Evolutionary conservation across 2,888 invertebrate genomes (phyloP), one percentile per base, ranked within the genome.

Genomic region (Brachyptera putata): DNA sequence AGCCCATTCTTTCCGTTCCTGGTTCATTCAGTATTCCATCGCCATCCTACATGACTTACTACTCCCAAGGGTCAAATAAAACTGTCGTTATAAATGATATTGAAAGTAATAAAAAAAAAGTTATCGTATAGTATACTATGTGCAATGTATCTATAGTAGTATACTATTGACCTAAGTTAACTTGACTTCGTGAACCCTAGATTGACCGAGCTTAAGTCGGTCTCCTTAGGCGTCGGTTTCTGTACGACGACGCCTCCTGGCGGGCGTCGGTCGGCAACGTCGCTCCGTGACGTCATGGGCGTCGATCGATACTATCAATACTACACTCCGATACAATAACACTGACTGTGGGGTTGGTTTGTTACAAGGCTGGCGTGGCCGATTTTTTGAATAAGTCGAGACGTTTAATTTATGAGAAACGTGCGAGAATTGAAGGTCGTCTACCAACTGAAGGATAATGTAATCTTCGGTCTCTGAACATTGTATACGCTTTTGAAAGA

Each of bases 151-250:
- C n/a, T n/a, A n/a, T n/a, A n/a, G n/a, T n/a, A n/a, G n/a, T n/a
- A 24, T 46, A 46, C 46, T 46, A 46, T 46, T 46, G 46, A 46
- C 46, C 46, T 46, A n/a, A 21, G 22, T 46, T 46, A 46, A 46
- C 46, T 46, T 46, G 30, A 30, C 30, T 11, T 30, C 11, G 11
- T 46, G 46, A 46, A 16, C 46, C n/a, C 46, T 5, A 16, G 21
- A 24, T 24, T 46, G 22, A 11, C 46, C 46, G 5, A 46, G 46
- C 18, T 41, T 18, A 41, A 9, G 4, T 3, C 2, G 41, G 41
- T 21, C 4, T 9, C 5, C 16, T 39, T 21, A 41, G 41, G 41
- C 41, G 41, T 41, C 41, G 41, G 18, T 46, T 13, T 7, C 39
- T 14, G 14, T 16, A 43, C 18, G 11, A 21, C 46, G 46, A 46